Evolutionary conservation across 2,797 vertebrate species (phyloP).

Genomic region (Nannoperca australis): DNA sequence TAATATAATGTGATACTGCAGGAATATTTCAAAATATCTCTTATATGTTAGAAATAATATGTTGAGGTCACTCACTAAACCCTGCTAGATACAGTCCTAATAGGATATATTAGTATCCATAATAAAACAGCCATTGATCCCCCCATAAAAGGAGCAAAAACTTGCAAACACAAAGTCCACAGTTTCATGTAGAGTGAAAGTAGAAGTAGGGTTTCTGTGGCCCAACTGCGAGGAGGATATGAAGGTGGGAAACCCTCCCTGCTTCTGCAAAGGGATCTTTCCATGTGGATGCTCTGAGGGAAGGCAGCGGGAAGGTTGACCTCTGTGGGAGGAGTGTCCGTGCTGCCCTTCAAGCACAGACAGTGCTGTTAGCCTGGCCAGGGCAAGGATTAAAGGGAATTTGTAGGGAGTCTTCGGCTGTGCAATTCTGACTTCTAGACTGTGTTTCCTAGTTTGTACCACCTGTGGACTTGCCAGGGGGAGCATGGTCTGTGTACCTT

Average conservation of each 20-base stretch:
- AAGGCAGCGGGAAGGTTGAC: slow-evolving; percentile 63
- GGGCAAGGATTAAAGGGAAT: slow-evolving; percentile 74
- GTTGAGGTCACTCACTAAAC: neutral
- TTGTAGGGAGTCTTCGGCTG: slow-evolving; percentile 57
- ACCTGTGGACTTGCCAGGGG: slow-evolving; percentile 74
- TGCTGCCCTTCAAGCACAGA: slow-evolving; percentile 64
- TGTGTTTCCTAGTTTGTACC: slow-evolving; percentile 69
- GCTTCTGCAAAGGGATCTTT: slow-evolving; percentile 42
- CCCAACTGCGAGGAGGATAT: slow-evolving; percentile 42
- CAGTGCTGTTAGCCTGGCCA: slow-evolving; percentile 50
- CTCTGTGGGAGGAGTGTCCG: slow-evolving; percentile 58
- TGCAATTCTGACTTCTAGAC: slow-evolving; percentile 55
- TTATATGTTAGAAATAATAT: neutral
- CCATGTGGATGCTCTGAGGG: slow-evolving; percentile 50
- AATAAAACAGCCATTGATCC: neutral
- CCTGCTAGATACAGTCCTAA: neutral
- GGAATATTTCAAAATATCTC: neutral
- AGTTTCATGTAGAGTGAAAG: slow-evolving; percentile 15
- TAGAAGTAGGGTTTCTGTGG: slow-evolving; percentile 5
- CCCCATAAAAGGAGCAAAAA: neutral
- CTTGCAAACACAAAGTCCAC: neutral
- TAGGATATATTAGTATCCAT: neutral
- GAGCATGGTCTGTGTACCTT: slow-evolving; percentile 52
- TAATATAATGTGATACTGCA: neutral
- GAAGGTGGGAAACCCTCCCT: slow-evolving; percentile 29